Conservation (phyloP, 2,113 vertebrate species). For the Phaethon lepturus region DNA sequence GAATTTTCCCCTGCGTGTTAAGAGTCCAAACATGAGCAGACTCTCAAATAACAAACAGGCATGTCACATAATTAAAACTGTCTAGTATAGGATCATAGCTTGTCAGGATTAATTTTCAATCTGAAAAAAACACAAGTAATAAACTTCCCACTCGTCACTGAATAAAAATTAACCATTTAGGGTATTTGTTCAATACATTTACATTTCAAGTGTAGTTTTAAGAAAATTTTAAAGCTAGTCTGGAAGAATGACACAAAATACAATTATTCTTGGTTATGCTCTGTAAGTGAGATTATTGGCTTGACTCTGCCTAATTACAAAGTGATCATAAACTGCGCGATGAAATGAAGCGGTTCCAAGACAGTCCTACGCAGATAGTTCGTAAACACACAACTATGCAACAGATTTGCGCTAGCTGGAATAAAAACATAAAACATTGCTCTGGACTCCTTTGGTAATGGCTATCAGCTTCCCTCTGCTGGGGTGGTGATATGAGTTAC, state of each 20-base stretch:
- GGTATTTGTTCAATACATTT: not conserved
- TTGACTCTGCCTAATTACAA: conserved; percentile 2
- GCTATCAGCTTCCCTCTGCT: not conserved
- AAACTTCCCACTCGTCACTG: not conserved
- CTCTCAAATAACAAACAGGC: conserved; percentile 38
- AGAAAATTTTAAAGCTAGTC: not conserved
- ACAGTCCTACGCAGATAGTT: not conserved
- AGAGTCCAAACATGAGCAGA: not conserved
- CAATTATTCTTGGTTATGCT: not conserved
- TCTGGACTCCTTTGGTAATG: not conserved
- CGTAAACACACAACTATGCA: not conserved
- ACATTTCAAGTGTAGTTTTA: not conserved
- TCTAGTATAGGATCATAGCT: not conserved
- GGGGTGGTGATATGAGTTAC: not conserved
- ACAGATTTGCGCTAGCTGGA: not conserved
- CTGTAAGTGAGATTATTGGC: not conserved
- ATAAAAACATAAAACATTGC: not conserved
- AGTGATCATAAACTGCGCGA: fast-evolving
- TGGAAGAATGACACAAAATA: not conserved
- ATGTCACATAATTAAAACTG: conserved; percentile 37
- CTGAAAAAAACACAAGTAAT: not conserved
- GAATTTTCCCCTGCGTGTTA: not conserved
- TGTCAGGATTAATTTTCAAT: not conserved
- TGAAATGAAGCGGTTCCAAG: not conserved
- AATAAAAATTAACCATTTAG: not conserved